Percentiles rank a stretch among this genome's conserved stretches.
Conservation (phyloP, 2,888 invertebrate species). For the Aproaerema taeniolella region DNA sequence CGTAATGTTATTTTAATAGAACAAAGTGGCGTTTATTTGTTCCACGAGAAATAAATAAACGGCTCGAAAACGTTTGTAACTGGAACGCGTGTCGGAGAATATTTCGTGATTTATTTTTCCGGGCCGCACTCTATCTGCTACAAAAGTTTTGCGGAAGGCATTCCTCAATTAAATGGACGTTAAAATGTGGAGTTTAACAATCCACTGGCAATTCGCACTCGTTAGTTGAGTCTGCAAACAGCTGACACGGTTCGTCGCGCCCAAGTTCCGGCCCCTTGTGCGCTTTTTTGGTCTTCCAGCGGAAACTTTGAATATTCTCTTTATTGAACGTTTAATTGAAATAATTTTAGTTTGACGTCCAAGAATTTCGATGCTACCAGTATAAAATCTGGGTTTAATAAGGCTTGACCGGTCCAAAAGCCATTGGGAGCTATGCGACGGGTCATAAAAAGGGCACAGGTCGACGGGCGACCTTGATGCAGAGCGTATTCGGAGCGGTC, state of each 20-base stretch:
- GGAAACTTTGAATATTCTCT: conserved; percentile 34
- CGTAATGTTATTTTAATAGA: conserved; percentile 38
- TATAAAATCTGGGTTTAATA: conserved; percentile 22
- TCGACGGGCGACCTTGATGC: conserved; percentile 56
- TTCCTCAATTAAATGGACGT: conserved; percentile 38
- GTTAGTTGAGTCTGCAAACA: conserved; percentile 49
- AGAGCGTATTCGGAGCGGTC: conserved; percentile 50
- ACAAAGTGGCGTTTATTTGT: conserved; percentile 25
- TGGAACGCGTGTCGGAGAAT: conserved; percentile 25
- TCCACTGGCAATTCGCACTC: conserved; percentile 37
- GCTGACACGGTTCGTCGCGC: conserved; percentile 40
- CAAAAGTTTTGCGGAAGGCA: conserved; percentile 28
- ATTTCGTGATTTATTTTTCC: conserved; percentile 27
- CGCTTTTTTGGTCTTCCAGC: conserved; percentile 44
- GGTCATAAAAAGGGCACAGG: conserved; percentile 55
- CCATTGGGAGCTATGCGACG: conserved; percentile 33
- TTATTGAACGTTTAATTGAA: neutral
- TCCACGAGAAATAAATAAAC: conserved; percentile 27
- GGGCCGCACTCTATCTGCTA: conserved; percentile 23
- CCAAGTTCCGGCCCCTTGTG: conserved; percentile 42
- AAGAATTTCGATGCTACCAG: conserved; percentile 6
- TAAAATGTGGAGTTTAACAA: conserved; percentile 36
- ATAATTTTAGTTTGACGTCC: neutral
- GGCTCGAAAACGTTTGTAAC: conserved; percentile 23
- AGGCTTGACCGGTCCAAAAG: conserved; percentile 31